Evolutionary conservation across 2,797 vertebrate species (phyloP).

Genomic region (Microcaecilia unicolor): DNA sequence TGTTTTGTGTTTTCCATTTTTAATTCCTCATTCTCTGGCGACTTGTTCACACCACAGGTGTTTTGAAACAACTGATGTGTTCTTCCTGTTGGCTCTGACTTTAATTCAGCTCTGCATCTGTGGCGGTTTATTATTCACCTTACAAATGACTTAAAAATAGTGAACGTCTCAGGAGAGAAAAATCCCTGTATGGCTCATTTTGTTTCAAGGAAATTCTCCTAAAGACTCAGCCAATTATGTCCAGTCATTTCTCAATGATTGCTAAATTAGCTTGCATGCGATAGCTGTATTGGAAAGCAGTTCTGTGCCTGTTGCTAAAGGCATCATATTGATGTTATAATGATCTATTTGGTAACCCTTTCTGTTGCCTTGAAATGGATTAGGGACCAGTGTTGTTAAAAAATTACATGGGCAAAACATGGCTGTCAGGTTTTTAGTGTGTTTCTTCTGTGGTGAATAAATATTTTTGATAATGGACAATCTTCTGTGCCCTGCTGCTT

Average conservation of each 20-base stretch:
- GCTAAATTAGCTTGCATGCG: too few species aligned
- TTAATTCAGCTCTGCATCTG: slow-evolving; percentile 22
- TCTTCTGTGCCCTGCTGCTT: too few species aligned
- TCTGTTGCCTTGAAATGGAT: too few species aligned
- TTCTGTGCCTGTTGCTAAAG: too few species aligned
- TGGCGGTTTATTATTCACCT: slow-evolving; percentile 25
- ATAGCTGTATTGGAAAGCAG: too few species aligned
- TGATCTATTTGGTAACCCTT: too few species aligned
- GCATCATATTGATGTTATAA: too few species aligned
- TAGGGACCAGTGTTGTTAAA: too few species aligned
- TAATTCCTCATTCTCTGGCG: slow-evolving; percentile 4
- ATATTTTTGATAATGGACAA: too few species aligned
- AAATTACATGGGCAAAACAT: too few species aligned
- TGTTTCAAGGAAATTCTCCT: slow-evolving; percentile 30
- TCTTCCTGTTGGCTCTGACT: slow-evolving; percentile 27
- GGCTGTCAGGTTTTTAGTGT: too few species aligned
- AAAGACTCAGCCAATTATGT: slow-evolving; percentile 23
- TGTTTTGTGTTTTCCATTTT: not conserved
- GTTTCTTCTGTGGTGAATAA: too few species aligned
- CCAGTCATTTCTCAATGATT: slow-evolving; percentile 21
- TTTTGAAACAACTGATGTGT: slow-evolving; percentile 19
- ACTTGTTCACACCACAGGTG: slow-evolving; percentile 24
- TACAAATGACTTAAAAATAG: slow-evolving; percentile 23
- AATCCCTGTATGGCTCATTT: slow-evolving; percentile 27
- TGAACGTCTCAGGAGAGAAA: slow-evolving; percentile 18